Base-by-base conservation (phyloP, 2,888 invertebrate genomes). In the Acronicta aceris region DNA sequence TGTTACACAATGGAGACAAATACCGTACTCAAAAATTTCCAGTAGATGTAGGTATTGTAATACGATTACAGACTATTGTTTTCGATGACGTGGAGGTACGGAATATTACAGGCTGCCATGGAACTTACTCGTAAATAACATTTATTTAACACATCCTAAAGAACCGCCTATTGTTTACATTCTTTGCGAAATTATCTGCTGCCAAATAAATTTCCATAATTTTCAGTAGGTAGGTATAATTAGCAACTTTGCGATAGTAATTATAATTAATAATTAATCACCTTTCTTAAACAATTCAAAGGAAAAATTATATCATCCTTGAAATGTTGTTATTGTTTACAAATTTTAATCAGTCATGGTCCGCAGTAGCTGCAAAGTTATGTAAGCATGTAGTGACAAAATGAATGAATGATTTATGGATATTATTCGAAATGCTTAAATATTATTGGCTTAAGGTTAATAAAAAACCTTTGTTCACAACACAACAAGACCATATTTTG, bases 301-400 rank as follows among this genome's bases (percentile, higher is more conserved):
- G 33, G 40, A 47, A 46, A 48, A 7, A 33, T 40, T 59, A 41
- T 71, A 38, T 33, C n/a, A 48, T 54, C 17, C 27, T 43, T 25
- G 1, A 13, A n/a, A 38, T 36, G 13, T 21, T 56, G 27, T 48
- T 59, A 15, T 38, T 68, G 60, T 73, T 66, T 72, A 36, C 13
- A 58, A 8, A 25, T 57, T 67, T 43, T 50, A 47, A 43, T 50
- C n/a, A 33, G 33, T 33, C 33, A 51, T 16, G 25, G 41, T n/a
- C 13, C 13, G 36, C 13, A 36, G 2, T 36, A 5, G 13, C 13
- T 38, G 7, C n/a, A n/a, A n/a, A 38, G 38, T 38, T 38, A 25
- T 27, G 27, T 16, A 16, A 12, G 13, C 15, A 3, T 38, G 7
- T 12, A 12, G 6, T 1, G 7, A 16, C 13, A 12, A 27, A 25